phyloP scores from a whole-genome alignment of 2,113 vertebrate genomes.

The Gnathonemus echidnorhynchus region DNA sequence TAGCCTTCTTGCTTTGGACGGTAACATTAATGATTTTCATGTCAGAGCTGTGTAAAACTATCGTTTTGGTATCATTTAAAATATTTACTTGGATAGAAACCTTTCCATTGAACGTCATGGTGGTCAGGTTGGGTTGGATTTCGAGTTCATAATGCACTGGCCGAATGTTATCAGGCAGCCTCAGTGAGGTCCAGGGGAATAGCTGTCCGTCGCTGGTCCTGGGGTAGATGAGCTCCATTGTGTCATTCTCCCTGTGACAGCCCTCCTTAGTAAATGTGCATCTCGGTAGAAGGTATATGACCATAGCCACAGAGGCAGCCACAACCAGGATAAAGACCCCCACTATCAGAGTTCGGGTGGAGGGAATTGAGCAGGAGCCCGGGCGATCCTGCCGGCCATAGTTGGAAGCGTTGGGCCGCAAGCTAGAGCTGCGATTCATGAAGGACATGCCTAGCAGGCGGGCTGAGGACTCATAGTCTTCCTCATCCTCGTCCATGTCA shows the following conservation, averaged over 20 bases:
- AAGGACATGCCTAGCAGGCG: constrained; percentile 94
- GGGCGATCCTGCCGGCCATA: constrained; percentile 64
- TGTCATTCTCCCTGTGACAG: constrained; percentile 66
- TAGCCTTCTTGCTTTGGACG: constrained; percentile 44
- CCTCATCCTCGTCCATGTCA: constrained; percentile 89
- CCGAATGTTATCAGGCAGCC: constrained; percentile 69
- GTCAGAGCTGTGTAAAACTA: constrained; percentile 77
- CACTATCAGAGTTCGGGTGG: constrained; percentile 63
- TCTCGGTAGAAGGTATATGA: constrained; percentile 79
- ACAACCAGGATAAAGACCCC: constrained; percentile 72
- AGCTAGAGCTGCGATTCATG: constrained; percentile 85
- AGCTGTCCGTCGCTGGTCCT: constrained; percentile 66
- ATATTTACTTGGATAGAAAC: constrained; percentile 68
- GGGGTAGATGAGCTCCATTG: constrained; percentile 65
- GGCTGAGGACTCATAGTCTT: constrained; percentile 90
- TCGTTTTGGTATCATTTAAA: constrained; percentile 59
- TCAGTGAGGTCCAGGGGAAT: constrained; percentile 80
- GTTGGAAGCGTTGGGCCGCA: constrained; percentile 57
- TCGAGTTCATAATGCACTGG: constrained; percentile 77
- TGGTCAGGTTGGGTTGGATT: constrained; percentile 73
- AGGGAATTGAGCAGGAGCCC: constrained; percentile 66
- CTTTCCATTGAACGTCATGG: constrained; percentile 68
- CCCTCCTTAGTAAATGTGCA: constrained; percentile 92
- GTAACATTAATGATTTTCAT: constrained; percentile 70
- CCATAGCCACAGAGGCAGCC: constrained; percentile 69